phyloP scores from a whole-genome alignment of 2,113 vertebrate genomes.

The Pedionomus torquatus region DNA sequence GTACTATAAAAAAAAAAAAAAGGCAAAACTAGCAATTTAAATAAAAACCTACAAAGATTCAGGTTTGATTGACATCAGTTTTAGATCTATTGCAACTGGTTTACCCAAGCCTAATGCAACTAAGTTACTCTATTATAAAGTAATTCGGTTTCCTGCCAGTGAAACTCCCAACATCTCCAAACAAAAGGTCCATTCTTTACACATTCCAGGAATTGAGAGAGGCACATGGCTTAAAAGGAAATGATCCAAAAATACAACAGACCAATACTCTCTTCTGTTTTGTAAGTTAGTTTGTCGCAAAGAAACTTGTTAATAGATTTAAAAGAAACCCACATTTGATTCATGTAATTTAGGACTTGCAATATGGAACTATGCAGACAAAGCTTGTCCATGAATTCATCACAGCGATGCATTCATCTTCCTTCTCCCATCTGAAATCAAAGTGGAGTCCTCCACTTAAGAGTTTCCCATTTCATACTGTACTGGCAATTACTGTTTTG shows the following conservation, averaged over 20 bases:
- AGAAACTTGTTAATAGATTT: background rate
- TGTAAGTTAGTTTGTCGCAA: background rate
- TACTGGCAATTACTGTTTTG: background rate
- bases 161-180: background rate
- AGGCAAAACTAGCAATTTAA: background rate
- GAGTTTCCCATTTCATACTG: background rate
- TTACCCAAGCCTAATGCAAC: background rate
- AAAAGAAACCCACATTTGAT: background rate
- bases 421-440: background rate
- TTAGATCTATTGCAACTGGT: background rate
- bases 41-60: background rate
- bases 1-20: background rate
- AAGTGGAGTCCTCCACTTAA: background rate
- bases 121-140: background rate
- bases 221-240: background rate
- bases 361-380: background rate
- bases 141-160: background rate
- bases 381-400: background rate
- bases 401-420: background rate
- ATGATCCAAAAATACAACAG: background rate
- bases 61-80: background rate
- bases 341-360: background rate
- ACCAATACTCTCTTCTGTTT: background rate
- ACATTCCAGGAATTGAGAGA: background rate
- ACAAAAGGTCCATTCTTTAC: background rate